A percentile compares a stretch with the other conserved stretches of the same genome.
phyloP scores from a whole-genome alignment of 1,140 invertebrate species.

The Ceratitis capitata region DNA sequence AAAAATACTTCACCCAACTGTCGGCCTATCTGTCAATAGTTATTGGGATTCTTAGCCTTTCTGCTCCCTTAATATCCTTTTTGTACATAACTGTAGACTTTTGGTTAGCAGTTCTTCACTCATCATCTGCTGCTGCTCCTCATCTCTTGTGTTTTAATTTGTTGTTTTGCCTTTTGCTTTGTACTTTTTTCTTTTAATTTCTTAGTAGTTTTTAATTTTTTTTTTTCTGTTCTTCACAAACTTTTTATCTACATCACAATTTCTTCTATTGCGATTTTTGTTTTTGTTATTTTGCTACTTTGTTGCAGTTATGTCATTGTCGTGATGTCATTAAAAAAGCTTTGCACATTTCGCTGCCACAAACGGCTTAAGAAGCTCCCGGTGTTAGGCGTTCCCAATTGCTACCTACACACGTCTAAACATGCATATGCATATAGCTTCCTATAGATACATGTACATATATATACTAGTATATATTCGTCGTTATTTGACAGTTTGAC shows the following conservation, averaged over 20 bases:
- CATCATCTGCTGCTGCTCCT: neutral
- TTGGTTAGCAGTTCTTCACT: too few species aligned
- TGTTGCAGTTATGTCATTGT: constrained; percentile 44
- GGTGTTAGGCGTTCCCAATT: neutral
- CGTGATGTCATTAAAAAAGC: constrained; percentile 41
- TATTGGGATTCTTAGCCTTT: neutral
- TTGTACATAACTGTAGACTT: too few species aligned
- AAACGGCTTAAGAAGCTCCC: constrained; percentile 40
- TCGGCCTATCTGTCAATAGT: neutral
- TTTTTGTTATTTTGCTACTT: neutral
- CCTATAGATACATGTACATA: neutral
- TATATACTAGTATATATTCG: neutral
- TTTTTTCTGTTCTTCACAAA: neutral
- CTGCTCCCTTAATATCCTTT: neutral
- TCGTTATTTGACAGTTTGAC: constrained; percentile 28
- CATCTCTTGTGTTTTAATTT: neutral
- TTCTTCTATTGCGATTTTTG: neutral
- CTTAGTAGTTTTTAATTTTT: neutral
- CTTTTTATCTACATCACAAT: neutral
- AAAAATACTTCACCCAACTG: neutral
- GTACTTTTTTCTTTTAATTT: neutral
- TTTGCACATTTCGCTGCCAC: constrained; percentile 26
- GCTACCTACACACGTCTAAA: neutral
- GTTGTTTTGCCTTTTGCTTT: neutral
- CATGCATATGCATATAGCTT: too few species aligned